These are phyloP conservation scores for Oceanites oceanicus DNA, from an alignment of 2,113 vertebrate species.

Conservation along the genomic window DNA sequence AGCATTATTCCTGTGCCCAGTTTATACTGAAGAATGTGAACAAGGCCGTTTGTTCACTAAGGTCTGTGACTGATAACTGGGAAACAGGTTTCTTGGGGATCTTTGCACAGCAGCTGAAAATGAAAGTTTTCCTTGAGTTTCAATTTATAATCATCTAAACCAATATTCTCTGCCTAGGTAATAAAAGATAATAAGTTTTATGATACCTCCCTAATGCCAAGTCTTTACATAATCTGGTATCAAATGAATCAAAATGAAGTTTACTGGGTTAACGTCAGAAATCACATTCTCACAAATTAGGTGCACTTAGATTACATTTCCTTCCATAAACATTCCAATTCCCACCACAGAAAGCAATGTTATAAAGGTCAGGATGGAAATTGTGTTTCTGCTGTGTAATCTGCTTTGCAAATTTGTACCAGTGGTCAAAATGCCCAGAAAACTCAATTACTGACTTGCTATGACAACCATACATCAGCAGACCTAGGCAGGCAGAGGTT, in stretches of 20 bases:
- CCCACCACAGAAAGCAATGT: slow-evolving; percentile 36
- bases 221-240: slow-evolving; percentile 63
- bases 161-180: slow-evolving; percentile 52
- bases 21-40: neutral
- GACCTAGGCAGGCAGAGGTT: neutral
- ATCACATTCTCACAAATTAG: slow-evolving; percentile 32
- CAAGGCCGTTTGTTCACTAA: neutral
- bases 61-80: neutral
- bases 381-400: slow-evolving; percentile 62
- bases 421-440: slow-evolving; percentile 71
- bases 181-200: slow-evolving; percentile 67
- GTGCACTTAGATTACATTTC: neutral
- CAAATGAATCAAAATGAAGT: slow-evolving; percentile 57
- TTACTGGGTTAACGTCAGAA: slow-evolving; percentile 32
- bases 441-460: slow-evolving; percentile 72
- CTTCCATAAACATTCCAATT: slow-evolving; percentile 47
- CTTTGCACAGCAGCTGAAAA: neutral
- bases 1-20: neutral
- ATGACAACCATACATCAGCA: slow-evolving; percentile 32
- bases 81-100: neutral
- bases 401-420: slow-evolving; percentile 66
- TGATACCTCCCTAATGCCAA: slow-evolving; percentile 48
- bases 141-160: slow-evolving; percentile 39
- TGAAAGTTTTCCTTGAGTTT: slow-evolving; percentile 55
- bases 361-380: slow-evolving; percentile 60